Evolutionary conservation across 2,888 invertebrate genomes (phyloP).

Genomic region (Pseudococcus jackbeardsleyi): DNA sequence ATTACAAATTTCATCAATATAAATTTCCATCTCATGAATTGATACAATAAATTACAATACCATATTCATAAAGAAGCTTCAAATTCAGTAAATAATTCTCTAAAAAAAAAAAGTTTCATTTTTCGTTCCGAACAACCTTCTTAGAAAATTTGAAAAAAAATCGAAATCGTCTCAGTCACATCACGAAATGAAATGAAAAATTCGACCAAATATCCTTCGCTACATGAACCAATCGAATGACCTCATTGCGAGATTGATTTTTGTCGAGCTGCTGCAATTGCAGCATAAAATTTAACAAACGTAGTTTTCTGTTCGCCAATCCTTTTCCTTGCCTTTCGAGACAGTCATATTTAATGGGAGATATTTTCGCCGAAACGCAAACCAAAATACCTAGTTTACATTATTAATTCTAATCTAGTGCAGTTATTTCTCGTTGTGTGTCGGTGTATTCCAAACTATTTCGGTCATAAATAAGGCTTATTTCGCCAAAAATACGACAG

Average conservation of each 20-base stretch:
- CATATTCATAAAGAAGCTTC: too few relatives aligned
- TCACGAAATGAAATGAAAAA: neutral
- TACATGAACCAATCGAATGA: neutral
- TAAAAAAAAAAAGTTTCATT: neutral
- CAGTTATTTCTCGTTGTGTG: neutral
- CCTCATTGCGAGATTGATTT: slow-evolving; percentile 10
- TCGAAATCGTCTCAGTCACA: neutral
- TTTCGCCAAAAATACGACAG: neutral
- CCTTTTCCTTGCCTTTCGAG: neutral
- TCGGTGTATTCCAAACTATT: neutral
- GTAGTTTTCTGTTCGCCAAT: neutral
- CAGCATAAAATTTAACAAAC: neutral
- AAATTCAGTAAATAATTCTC: too few relatives aligned
- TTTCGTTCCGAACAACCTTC: neutral
- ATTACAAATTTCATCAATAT: too few relatives aligned
- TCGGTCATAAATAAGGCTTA: slow-evolving; percentile 27
- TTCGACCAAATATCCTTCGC: neutral
- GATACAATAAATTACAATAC: too few relatives aligned
- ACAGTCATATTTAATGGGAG: neutral
- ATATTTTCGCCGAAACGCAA: neutral
- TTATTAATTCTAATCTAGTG: neutral
- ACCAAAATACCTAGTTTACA: neutral
- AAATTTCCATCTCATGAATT: too few relatives aligned
- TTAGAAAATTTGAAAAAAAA: neutral
- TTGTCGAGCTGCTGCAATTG: neutral